These are phyloP conservation scores for Cremastobaeus sp. DNA, from an alignment of 2,888 invertebrate genomes.

Conservation along the genomic window DNA sequence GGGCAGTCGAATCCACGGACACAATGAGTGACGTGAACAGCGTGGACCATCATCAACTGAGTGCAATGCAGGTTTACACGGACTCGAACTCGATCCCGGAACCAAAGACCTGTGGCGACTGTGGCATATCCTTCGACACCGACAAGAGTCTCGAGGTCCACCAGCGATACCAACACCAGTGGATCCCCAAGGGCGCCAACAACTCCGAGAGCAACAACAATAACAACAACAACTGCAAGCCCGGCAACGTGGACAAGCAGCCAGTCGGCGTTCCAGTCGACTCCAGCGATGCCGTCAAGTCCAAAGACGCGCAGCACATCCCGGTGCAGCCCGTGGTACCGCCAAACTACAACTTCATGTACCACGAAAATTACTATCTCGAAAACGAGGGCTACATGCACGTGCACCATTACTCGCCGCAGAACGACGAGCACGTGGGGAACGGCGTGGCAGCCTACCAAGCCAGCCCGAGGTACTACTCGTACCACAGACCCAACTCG, in stretches of 20 bases:
- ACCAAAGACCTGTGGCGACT: conserved; percentile 84
- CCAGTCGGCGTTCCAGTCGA: conserved; percentile 85
- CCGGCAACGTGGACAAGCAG: no score
- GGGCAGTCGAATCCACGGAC: conserved; percentile 31
- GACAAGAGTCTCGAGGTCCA: conserved; percentile 88
- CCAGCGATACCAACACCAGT: conserved; percentile 88
- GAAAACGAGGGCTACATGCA: conserved; percentile 74
- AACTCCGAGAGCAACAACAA: conserved; percentile 84
- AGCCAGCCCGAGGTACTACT: conserved; percentile 67
- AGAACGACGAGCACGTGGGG: conserved; percentile 79
- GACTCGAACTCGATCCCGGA: conserved; percentile 79
- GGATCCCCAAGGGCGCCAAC: conserved; percentile 81
- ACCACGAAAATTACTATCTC: conserved; percentile 67
- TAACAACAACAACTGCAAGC: conserved; percentile 76
- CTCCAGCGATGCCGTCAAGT: conserved; percentile 82
- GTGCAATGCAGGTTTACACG: conserved; percentile 68
- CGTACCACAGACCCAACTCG: conserved; percentile 77
- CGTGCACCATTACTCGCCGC: conserved; percentile 78
- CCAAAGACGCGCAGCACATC: conserved; percentile 80
- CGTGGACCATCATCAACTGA: conserved; percentile 74
- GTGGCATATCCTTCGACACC: conserved; percentile 87
- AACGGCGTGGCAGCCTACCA: conserved; percentile 31
- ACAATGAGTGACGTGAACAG: conserved; percentile 72
- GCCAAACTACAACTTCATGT: conserved; percentile 61
- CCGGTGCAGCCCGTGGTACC: conserved; percentile 60